These are phyloP conservation scores for Cossypha caffra DNA, from an alignment of 2,797 vertebrate genomes.

Conservation along the genomic window DNA sequence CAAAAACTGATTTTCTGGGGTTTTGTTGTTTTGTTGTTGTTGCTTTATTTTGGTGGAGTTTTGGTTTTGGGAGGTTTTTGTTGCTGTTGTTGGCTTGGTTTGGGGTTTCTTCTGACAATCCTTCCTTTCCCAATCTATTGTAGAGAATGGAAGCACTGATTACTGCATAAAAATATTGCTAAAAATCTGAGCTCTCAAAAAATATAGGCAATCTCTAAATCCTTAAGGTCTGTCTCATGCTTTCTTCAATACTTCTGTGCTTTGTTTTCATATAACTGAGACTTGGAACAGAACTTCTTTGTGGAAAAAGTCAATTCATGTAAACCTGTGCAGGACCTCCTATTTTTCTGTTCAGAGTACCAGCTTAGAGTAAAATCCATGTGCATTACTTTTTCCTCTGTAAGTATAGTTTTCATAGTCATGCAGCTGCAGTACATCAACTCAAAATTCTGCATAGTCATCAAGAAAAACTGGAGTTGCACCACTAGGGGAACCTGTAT, in stretches of 20 bases:
- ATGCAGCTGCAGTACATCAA: neutral
- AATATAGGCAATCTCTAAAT: neutral
- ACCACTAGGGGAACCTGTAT: neutral
- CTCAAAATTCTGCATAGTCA: neutral
- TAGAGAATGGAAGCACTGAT: neutral
- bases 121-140: neutral
- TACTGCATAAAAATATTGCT: neutral
- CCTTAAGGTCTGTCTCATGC: neutral
- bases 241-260: neutral
- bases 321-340: neutral
- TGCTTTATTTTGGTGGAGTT: neutral
- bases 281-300: neutral
- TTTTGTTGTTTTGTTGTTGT: neutral
- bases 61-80: rapidly evolving
- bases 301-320: neutral
- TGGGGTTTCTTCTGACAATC: neutral
- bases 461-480: neutral
- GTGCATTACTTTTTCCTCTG: neutral
- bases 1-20: neutral
- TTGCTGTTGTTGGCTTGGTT: neutral
- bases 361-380: neutral
- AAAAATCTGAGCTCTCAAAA: neutral
- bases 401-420: neutral
- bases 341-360: neutral
- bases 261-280: neutral